Base-by-base conservation (phyloP, 2,888 invertebrate genomes). In the Pseudococcus viburni region DNA sequence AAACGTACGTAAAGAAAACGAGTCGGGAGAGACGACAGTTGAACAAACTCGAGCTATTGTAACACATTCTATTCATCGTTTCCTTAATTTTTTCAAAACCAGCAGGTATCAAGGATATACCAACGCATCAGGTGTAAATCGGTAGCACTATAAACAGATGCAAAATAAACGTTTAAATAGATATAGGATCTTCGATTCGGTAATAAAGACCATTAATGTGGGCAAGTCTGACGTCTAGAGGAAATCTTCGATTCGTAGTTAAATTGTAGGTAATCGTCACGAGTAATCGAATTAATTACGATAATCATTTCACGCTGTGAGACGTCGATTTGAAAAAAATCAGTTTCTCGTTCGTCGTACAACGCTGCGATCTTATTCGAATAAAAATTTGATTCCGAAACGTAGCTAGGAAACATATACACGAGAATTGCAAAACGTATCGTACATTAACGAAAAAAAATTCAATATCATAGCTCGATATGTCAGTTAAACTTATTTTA, bases 401-500 rank as follows among this genome's bases (percentile, higher is more conserved):
- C 19, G 7, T 7, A 59, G 1, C 59, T 17, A 55, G 7, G 17
- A 55, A 55, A 17, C 15, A 64, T 22, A 73, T 73, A 15, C 77
- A 33, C 26, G 12, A 73, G 22, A 9, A 73, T 73, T 26, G 33
- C 68, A 33, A 73, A 59, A 59, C 59, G 68, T 15, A 73, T 33
- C 26, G 3, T 33, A 33, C 26, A 33, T 33, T 33, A 33, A 3
- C 1, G 33, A 3, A 33, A 80, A 80, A 80, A 80, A 80, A 42
- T 39, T 80, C 42, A 80, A 80, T 19, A 80, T 80, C 42, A 33
- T n/a, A 7, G 80, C 12, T 15, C 17, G 42, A 80, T 46, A 80
- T 80, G 80, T 80, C 80, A 73, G 68, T 12, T 73, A 19, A 80
- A 80, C 80, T 80, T 80, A 80, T 80, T 80, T 80, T 80, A 80